Base-by-base conservation (phyloP, 1,140 invertebrate species). In the Drosophila varians region DNA sequence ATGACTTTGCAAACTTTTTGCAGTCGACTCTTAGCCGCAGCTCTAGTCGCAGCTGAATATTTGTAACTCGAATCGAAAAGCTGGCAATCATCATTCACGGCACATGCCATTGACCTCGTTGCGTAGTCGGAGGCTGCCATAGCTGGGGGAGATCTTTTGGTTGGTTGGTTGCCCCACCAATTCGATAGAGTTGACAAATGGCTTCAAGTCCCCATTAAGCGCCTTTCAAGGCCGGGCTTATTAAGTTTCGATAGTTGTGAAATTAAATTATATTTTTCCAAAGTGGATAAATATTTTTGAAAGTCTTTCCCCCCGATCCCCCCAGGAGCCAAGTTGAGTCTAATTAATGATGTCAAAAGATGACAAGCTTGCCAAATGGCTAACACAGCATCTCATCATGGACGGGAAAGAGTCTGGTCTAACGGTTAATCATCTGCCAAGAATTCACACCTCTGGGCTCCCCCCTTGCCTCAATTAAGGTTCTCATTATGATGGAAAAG, bases 401-500 rank as follows among this genome's bases (percentile, higher is more conserved):
- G 23, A 25, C 8, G 58, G 11, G 23, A 53, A 49, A 74, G 60
- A 53, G 60, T 66, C 53, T 21, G 26, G 65, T 42, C 28, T 78
- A 84, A 78, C 78, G 73, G 78, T 84, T 84, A 74, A 82, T 60
- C 61, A 78, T 65, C 58, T 68, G 55, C 69, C 64, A 57, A 78
- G 74, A 61, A 77, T 75, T 66, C 55, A 70, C 70, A 74, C 58
- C 62, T 56, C 40, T 36, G 7, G 28, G 28, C 2, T 9, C 26
- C 47, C 42, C 65, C 31, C n/a, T 46, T 38, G 49, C 69, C 69
- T 47, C 47, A 74, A 83, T 83, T 83, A 62, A 21, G 60, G 43
- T 68, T 84, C 64, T 74, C 16, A 61, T 66, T 57, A 53, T 54
- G 55, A 19, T 36, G 46, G n/a, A n/a, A n/a, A n/a, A n/a, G n/a